Evolutionary conservation across 2,797 vertebrate species (phyloP).

Genomic region (Enteromius thamalakanensis): DNA sequence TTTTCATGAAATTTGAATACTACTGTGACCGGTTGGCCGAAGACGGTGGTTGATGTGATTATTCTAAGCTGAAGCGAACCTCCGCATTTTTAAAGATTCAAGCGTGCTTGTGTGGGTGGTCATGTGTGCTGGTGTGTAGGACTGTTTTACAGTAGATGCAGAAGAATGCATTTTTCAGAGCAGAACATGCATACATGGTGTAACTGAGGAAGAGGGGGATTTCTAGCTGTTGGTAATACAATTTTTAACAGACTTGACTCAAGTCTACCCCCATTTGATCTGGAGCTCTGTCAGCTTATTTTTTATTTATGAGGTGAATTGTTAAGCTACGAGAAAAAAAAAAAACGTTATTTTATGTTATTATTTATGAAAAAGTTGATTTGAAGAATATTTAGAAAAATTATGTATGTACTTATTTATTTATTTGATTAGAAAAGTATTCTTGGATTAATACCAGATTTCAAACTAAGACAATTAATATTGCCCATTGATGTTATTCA

Average conservation of each 20-base stretch:
- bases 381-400: no score
- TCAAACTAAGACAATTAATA: neutral
- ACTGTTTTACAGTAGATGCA: slow-evolving; percentile 12
- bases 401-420: neutral
- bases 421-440: neutral
- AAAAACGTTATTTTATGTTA: no score
- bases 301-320: neutral
- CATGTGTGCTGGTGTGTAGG: slow-evolving; percentile 40
- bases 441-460: no score
- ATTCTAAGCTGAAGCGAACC: slow-evolving; percentile 32
- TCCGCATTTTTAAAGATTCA: slow-evolving; percentile 13
- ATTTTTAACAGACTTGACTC: neutral
- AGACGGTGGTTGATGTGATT: slow-evolving; percentile 35
- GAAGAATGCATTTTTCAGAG: neutral
- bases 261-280: neutral
- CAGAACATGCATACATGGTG: neutral
- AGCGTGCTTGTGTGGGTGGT: slow-evolving; percentile 11
- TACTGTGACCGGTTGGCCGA: slow-evolving; percentile 10
- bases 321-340: neutral
- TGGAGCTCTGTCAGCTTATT: neutral
- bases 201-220: slow-evolving; percentile 8
- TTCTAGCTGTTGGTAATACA: neutral
- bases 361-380: no score
- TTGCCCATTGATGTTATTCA: neutral
- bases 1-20: slow-evolving; percentile 30